These are phyloP conservation scores for sheep (Ovis aries) DNA, from an alignment of 2,113 vertebrate genomes.

Conservation along the genomic window ARS-UI_Ramb_v3.0 NC_056080.1:16532001-16532500, in stretches of 20 bases:
- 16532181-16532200: constrained; percentile 85
- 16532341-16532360: not conserved
- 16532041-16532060: not conserved
- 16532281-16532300: constrained; percentile 29
- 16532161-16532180: constrained; percentile 87
- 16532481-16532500: not conserved
- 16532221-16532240: constrained; percentile 86
- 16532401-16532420: constrained; percentile 11
- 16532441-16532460: not conserved
- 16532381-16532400: not conserved
- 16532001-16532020: not conserved
- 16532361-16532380: constrained; percentile 25
- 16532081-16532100: not conserved
- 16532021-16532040: not conserved
- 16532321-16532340: not conserved
- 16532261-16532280: constrained; percentile 50
- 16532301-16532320: constrained; percentile 11
- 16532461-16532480: constrained; percentile 2
- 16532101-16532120: not conserved
- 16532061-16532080: not conserved
- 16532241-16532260: constrained; percentile 88
- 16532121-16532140: constrained; percentile 69
- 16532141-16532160: constrained; percentile 90
- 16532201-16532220: constrained; percentile 85
- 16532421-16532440: not conserved